Conservation (phyloP, 2,888 invertebrate genomes). For the Colostygia pectinataria region DNA sequence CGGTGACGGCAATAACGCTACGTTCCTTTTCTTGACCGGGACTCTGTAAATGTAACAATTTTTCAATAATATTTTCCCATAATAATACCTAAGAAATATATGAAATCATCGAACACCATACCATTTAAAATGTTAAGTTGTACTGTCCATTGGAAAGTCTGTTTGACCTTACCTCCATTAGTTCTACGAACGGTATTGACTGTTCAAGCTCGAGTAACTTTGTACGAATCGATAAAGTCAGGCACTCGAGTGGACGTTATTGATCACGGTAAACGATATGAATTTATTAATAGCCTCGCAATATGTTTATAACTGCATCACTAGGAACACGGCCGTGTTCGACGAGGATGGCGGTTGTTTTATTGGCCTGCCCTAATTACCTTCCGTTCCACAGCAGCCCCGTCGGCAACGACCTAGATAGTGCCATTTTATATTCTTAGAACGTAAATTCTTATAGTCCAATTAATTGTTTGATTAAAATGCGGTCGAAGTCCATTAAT, state of each 20-base stretch:
- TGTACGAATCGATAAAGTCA: slow-evolving; percentile 14
- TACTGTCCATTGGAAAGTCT: slow-evolving; percentile 13
- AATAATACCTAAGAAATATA: background rate
- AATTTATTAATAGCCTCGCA: slow-evolving; percentile 24
- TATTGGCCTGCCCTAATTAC: slow-evolving; percentile 75
- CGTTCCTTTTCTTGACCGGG: slow-evolving; percentile 33
- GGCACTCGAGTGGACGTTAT: slow-evolving; percentile 20
- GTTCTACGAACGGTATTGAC: slow-evolving; percentile 18
- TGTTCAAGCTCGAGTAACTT: slow-evolving; percentile 18
- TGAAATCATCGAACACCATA: background rate
- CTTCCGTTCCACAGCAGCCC: slow-evolving; percentile 64
- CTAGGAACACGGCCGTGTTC: slow-evolving; percentile 57
- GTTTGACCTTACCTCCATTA: slow-evolving; percentile 14
- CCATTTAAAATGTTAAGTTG: background rate
- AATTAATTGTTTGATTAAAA: slow-evolving; percentile 3
- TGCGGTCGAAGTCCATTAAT: background rate
- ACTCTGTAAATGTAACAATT: slow-evolving; percentile 28
- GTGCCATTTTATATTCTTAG: slow-evolving; percentile 30
- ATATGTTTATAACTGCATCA: slow-evolving; percentile 34
- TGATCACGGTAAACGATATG: slow-evolving; percentile 19
- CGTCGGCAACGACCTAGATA: slow-evolving; percentile 65
- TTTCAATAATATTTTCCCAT: slow-evolving; percentile 22
- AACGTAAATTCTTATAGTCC: slow-evolving; percentile 11
- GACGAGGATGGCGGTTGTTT: slow-evolving; percentile 62
- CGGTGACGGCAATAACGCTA: slow-evolving; percentile 54